Percentiles rank a stretch among this genome's conserved stretches.
Conservation (phyloP, 2,797 vertebrate genomes). For the Syngnathus acus region DNA sequence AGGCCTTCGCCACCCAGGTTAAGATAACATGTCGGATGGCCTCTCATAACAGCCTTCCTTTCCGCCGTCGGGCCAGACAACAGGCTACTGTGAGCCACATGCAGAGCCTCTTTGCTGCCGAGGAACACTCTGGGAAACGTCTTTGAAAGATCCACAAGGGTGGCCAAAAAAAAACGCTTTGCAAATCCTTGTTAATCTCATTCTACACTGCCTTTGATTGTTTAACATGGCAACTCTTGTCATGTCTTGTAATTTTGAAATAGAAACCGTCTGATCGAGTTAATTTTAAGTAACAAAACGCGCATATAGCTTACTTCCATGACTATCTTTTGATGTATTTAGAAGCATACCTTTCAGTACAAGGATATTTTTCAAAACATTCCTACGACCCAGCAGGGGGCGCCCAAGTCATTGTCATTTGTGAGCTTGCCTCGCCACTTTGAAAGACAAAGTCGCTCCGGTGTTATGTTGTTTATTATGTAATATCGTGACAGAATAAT, state of each 20-base stretch:
- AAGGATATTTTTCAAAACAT: not conserved
- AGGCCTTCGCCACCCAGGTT: constrained; percentile 64
- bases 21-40: constrained; percentile 60
- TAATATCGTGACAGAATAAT: no score
- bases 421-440: not conserved
- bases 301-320: no score
- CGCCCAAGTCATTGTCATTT: constrained; percentile 49
- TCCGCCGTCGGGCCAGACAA: constrained; percentile 51
- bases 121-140: constrained; percentile 39
- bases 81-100: constrained; percentile 61
- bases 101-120: constrained; percentile 28
- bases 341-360: not conserved
- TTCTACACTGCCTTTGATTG: no score
- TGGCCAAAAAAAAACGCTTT: not conserved
- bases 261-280: not conserved
- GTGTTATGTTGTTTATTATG: no score
- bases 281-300: no score
- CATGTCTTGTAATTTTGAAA: not conserved
- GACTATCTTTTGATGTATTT: not conserved
- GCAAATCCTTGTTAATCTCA: no score
- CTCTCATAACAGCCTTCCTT: constrained; percentile 56
- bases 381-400: constrained; percentile 56
- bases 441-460: no score
- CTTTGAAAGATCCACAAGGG: constrained; percentile 11
- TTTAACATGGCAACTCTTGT: no score